phyloP scores from a whole-genome alignment of 1,140 invertebrate genomes.

The Drosophila santomea region DNA sequence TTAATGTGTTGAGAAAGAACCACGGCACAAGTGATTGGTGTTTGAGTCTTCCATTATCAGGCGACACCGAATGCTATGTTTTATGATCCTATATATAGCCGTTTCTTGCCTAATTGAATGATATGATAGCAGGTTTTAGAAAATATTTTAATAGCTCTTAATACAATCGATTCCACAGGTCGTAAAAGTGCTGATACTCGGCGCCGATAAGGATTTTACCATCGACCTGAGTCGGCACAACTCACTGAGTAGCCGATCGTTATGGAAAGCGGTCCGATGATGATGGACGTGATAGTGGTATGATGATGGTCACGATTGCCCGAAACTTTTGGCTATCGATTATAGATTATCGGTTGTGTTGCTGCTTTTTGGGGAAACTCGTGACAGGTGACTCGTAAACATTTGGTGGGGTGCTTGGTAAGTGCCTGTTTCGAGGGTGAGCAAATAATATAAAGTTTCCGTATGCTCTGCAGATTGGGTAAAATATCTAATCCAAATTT shows the following conservation, averaged over 20 bases:
- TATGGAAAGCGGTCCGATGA: constrained; percentile 14
- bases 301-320: constrained; percentile 32
- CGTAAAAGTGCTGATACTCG: constrained; percentile 67
- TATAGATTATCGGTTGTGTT: constrained; percentile 25
- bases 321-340: constrained; percentile 29
- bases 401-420: background rate
- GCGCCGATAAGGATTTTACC: constrained; percentile 47
- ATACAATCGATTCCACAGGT: constrained; percentile 80
- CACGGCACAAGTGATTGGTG: constrained; percentile 38
- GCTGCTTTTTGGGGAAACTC: constrained; percentile 2
- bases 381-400: background rate
- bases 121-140: constrained; percentile 80
- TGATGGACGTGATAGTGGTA: constrained; percentile 16
- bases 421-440: no score
- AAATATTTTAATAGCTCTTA: constrained; percentile 83
- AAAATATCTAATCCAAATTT: no score
- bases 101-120: constrained; percentile 82
- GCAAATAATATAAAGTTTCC: no score
- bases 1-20: constrained; percentile 65
- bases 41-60: constrained; percentile 69
- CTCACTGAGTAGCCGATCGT: constrained; percentile 29
- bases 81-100: constrained; percentile 78
- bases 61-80: constrained; percentile 67
- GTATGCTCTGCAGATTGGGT: no score
- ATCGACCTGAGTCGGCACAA: constrained; percentile 31